Evolutionary conservation across 2,888 invertebrate genomes (phyloP).

Genomic region (Ennomos quercinarius): DNA sequence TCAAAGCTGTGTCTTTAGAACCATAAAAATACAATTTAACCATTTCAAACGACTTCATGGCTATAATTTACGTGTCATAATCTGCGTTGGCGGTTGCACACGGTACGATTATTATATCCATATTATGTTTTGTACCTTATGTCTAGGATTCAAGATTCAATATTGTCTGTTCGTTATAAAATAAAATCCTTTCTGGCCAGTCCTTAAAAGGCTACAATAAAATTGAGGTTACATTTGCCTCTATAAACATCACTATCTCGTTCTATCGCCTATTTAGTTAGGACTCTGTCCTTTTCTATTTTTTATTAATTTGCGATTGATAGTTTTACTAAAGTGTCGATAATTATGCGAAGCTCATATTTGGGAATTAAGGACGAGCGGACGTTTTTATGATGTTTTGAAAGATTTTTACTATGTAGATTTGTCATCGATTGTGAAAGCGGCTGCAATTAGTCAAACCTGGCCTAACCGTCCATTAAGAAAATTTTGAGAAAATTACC

Average conservation of each 20-base stretch:
- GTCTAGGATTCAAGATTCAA: background rate
- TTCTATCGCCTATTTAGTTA: slow-evolving; percentile 41
- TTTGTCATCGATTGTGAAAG: slow-evolving; percentile 28
- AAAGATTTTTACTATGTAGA: slow-evolving; percentile 27
- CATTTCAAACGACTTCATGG: slow-evolving; percentile 62
- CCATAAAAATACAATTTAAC: slow-evolving; percentile 54
- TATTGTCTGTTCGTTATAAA: slow-evolving; percentile 26
- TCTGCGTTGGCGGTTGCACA: slow-evolving; percentile 67
- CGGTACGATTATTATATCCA: slow-evolving; percentile 55
- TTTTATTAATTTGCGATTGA: slow-evolving; percentile 42
- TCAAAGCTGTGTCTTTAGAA: slow-evolving; percentile 46
- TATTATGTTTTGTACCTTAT: slow-evolving; percentile 46
- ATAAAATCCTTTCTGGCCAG: slow-evolving; percentile 58
- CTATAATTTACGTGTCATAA: slow-evolving; percentile 66
- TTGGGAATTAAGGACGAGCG: slow-evolving; percentile 33
- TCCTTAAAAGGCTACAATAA: slow-evolving; percentile 68
- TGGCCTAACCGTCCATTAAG: too few species aligned
- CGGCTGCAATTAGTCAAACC: background rate
- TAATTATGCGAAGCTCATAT: slow-evolving; percentile 35
- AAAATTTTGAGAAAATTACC: too few species aligned
- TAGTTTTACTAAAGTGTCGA: slow-evolving; percentile 43
- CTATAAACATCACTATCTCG: slow-evolving; percentile 49
- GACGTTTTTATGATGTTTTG: slow-evolving; percentile 38
- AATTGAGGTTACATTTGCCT: slow-evolving; percentile 69
- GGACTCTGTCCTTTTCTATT: slow-evolving; percentile 38